Conservation (phyloP, 2,888 invertebrate genomes). For the Chouioia cunea region DNA sequence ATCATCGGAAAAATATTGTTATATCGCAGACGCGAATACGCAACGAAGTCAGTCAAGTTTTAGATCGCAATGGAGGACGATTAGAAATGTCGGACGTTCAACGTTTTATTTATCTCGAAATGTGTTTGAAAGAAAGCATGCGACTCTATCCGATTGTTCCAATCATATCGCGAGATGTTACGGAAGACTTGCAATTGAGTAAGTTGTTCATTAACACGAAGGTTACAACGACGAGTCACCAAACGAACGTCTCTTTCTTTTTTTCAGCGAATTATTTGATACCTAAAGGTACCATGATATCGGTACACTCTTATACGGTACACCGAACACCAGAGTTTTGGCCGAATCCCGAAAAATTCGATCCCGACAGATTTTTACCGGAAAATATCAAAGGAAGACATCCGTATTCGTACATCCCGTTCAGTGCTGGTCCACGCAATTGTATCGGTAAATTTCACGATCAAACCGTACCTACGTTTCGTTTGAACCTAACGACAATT, state of each 20-base stretch:
- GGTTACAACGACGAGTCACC: neutral
- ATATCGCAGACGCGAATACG: slow-evolving; percentile 47
- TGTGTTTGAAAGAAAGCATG: slow-evolving; percentile 78
- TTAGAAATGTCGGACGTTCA: slow-evolving; percentile 72
- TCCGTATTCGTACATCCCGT: too few species aligned
- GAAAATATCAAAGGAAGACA: neutral
- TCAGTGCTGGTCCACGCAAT: slow-evolving; percentile 54
- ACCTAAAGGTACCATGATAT: too few species aligned
- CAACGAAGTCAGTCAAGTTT: slow-evolving; percentile 62
- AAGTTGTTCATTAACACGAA: neutral
- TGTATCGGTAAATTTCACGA: slow-evolving; percentile 72
- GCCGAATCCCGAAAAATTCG: slow-evolving; percentile 52
- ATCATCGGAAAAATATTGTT: too few species aligned
- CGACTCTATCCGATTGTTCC: slow-evolving; percentile 78
- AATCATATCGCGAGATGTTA: slow-evolving; percentile 73
- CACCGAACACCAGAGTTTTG: slow-evolving; percentile 75
- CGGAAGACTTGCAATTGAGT: slow-evolving; percentile 70
- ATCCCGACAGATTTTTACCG: slow-evolving; percentile 69
- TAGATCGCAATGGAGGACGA: slow-evolving; percentile 69
- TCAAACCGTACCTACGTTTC: too few species aligned
- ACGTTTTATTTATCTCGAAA: slow-evolving; percentile 77
- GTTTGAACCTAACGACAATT: too few species aligned
- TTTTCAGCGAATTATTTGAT: neutral
- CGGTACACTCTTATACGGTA: too few species aligned
- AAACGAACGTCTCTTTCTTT: too few species aligned